Evolutionary conservation across 2,888 invertebrate species (phyloP), one percentile per base, ranked within the genome.

Genomic region (Ennomos erosarius): DNA sequence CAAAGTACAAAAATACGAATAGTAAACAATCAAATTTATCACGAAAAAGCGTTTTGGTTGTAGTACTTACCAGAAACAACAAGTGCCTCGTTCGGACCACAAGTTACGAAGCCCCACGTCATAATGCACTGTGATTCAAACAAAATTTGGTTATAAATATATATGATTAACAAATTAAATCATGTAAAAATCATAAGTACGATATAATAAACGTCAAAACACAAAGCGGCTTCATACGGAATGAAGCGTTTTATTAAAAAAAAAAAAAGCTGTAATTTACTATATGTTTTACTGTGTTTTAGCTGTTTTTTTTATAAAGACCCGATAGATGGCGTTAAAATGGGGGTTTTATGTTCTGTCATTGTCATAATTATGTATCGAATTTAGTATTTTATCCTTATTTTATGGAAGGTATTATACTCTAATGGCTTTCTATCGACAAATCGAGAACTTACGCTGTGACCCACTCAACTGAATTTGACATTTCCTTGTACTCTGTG

Each of bases 41-140:
- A 46, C n/a, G 46, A 46, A 48, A 47, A 52, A 50, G 38, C 26
- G 11, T 36, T 45, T 39, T 50, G 36, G 37, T 36, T 52, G 10
- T 10, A 33, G 4, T 68, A 81, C 88, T 83, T 93, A 98, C 98
- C 98, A 90, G 98, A 98, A 70, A 98, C 97, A 39, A 98, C 98
- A 46, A 98, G 94, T 45, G 98, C 98, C 88, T 98, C 98, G 84
- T 98, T 98, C 34, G 98, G 98, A 46, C 98, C 98, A 84, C 98
- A 98, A 64, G 98, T 98, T 53, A 98, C 97, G 85, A 98, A 98
- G 78, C 98, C 98, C 95, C 97, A 96, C 77, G 94, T 93, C 96
- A 96, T 96, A 56, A 68, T 82, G 40, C 13, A 64, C 47, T 53
- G 39, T 38, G 35, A 16, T 65, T 54, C 39, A 67, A 73, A 69